A percentile compares a stretch with the other conserved stretches of the same genome.
phyloP scores from a whole-genome alignment of 2,797 vertebrate genomes.

The Channa striata region DNA sequence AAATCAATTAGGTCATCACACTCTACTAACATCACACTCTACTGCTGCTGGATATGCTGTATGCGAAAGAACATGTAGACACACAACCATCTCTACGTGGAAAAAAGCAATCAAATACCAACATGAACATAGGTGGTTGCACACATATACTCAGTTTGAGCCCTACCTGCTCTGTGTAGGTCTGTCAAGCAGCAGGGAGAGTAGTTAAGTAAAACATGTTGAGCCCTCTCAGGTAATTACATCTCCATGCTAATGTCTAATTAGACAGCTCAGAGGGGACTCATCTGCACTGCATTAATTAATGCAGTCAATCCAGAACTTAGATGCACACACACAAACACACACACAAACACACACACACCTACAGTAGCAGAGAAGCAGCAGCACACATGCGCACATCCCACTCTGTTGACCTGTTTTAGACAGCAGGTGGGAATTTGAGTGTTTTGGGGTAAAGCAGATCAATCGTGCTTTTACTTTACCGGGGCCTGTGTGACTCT shows the following conservation, averaged over 20 bases:
- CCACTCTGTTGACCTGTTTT: slow-evolving; percentile 20
- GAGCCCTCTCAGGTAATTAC: slow-evolving; percentile 90
- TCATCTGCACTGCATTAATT: slow-evolving; percentile 90
- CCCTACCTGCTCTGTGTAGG: slow-evolving; percentile 56
- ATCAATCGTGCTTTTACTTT: slow-evolving; percentile 37
- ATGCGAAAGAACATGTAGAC: not conserved
- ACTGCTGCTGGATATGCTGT: not conserved
- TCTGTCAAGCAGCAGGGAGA: slow-evolving; percentile 74
- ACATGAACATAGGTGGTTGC: not conserved
- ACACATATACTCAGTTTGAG: slow-evolving; percentile 8
- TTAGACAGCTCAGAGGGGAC: slow-evolving; percentile 91
- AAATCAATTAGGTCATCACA: slow-evolving; percentile 70
- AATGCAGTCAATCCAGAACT: slow-evolving; percentile 88
- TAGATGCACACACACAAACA: slow-evolving; percentile 16
- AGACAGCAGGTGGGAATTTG: slow-evolving; percentile 65
- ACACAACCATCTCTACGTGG: slow-evolving; percentile 13
- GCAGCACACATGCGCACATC: slow-evolving; percentile 1
- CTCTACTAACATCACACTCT: not conserved
- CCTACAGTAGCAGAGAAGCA: slow-evolving; percentile 25
- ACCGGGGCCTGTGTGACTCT: not conserved
- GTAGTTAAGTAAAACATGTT: slow-evolving; percentile 82
- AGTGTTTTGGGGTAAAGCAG: slow-evolving; percentile 35
- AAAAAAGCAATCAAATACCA: slow-evolving; percentile 21
- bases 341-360: slow-evolving; percentile 8
- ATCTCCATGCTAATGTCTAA: slow-evolving; percentile 93